phyloP scores from a whole-genome alignment of 1,140 invertebrate species.

The Stegodyphus mimosarum region DNA sequence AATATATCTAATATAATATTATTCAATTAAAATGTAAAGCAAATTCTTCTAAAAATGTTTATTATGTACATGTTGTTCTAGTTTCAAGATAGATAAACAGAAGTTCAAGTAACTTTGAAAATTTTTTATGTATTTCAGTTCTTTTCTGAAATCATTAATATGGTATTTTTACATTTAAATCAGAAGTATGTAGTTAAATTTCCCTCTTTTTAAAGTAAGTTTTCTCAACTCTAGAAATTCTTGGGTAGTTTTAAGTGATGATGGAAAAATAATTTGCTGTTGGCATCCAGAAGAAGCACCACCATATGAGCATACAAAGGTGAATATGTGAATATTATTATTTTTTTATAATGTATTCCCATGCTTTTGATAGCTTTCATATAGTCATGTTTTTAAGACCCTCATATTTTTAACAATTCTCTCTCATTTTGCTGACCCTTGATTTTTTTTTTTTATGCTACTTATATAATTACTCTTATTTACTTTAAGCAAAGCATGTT shows the following conservation, averaged over 20 bases:
- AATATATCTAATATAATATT: too few species aligned
- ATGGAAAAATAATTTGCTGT: slow-evolving; percentile 82
- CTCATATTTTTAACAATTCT: not conserved
- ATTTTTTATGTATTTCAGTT: too few species aligned
- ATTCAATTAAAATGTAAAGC: too few species aligned
- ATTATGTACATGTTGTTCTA: too few species aligned
- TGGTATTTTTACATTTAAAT: too few species aligned
- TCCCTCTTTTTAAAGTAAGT: too few species aligned
- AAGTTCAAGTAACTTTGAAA: too few species aligned
- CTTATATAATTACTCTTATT: not conserved
- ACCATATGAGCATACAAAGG: slow-evolving; percentile 84
- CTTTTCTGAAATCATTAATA: too few species aligned
- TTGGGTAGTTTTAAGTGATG: slow-evolving; percentile 70
- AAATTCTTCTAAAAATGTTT: too few species aligned
- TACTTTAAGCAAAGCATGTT: not conserved
- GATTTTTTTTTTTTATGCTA: not conserved
- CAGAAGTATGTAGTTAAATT: too few species aligned
- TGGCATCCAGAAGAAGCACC: slow-evolving; percentile 86
- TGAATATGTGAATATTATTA: slow-evolving; percentile 15
- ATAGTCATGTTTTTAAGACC: not conserved
- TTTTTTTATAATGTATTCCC: slow-evolving; percentile 7
- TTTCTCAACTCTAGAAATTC: slow-evolving; percentile 17
- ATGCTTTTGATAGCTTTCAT: not conserved
- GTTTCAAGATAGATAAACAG: too few species aligned
- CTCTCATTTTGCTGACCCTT: not conserved